phyloP scores from a whole-genome alignment of 2,113 vertebrate species.

The Peucedramus taeniatus region DNA sequence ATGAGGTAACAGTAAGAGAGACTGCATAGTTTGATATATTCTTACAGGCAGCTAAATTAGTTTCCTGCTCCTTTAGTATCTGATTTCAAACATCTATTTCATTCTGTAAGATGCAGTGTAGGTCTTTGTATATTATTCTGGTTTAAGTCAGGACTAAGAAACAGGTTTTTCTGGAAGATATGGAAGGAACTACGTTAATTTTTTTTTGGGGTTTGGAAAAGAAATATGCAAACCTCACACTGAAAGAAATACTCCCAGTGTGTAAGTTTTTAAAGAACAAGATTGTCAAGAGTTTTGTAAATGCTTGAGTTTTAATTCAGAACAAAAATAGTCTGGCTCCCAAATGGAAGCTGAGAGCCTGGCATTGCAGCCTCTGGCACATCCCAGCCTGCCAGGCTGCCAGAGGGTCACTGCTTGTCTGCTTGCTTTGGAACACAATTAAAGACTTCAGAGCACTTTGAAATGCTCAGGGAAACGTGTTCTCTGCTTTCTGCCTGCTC shows the following conservation, averaged over 20 bases:
- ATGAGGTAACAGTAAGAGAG: not conserved
- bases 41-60: not conserved
- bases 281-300: not conserved
- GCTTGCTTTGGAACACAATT: not conserved
- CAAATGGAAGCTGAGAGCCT: not conserved
- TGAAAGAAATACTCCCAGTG: not conserved
- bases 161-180: not conserved
- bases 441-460: not conserved
- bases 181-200: not conserved
- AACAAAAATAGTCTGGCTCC: not conserved
- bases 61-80: not conserved
- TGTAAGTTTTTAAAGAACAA: not conserved
- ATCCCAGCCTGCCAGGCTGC: not conserved
- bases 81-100: not conserved
- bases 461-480: not conserved
- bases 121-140: not conserved
- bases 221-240: not conserved
- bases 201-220: not conserved
- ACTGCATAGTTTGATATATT: not conserved
- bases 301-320: not conserved
- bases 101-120: not conserved
- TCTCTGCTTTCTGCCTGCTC: not conserved
- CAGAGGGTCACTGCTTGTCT: not conserved
- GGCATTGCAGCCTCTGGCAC: not conserved
- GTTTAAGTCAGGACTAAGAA: not conserved